phyloP scores from a whole-genome alignment of 1,140 invertebrate genomes.

The Lordiphosa clarofinis region DNA sequence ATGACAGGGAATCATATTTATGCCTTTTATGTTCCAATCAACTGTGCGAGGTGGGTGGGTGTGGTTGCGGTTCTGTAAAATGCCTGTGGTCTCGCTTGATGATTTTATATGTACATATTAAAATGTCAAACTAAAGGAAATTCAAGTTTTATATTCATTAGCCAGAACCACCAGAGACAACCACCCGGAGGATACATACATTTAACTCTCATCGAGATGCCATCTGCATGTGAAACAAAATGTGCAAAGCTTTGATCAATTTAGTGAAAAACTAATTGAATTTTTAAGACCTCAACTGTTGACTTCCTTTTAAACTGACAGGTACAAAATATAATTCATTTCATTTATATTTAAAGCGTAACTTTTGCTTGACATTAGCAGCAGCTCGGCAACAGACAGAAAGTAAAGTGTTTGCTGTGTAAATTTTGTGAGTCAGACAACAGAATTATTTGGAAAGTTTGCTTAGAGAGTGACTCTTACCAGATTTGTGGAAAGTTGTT shows the following conservation, averaged over 20 bases:
- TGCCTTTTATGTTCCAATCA: constrained; percentile 24
- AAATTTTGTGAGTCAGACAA: constrained; percentile 22
- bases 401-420: constrained; percentile 4
- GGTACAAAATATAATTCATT: constrained; percentile 20
- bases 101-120: constrained; percentile 13
- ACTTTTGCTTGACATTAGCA: constrained; percentile 22
- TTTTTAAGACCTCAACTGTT: constrained; percentile 15
- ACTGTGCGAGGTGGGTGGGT: constrained; percentile 35
- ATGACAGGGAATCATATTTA: constrained; percentile 5
- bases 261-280: constrained; percentile 42
- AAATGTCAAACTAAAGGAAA: constrained; percentile 53
- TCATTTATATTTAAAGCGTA: constrained; percentile 50
- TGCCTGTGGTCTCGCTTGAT: not conserved
- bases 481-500: not conserved
- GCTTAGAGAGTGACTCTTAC: constrained; percentile 13
- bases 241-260: constrained; percentile 39
- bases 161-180: constrained; percentile 17
- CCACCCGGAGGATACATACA: constrained; percentile 3
- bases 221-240: constrained; percentile 1
- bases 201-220: constrained; percentile 14
- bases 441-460: constrained; percentile 41
- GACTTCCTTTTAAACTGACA: constrained; percentile 6
- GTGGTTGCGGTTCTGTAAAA: constrained; percentile 16
- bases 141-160: constrained; percentile 43
- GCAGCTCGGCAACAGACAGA: constrained; percentile 5